Percentiles rank a stretch among this genome's conserved stretches.
phyloP scores from a whole-genome alignment of 2,888 invertebrate species.

The Macropis europaea region DNA sequence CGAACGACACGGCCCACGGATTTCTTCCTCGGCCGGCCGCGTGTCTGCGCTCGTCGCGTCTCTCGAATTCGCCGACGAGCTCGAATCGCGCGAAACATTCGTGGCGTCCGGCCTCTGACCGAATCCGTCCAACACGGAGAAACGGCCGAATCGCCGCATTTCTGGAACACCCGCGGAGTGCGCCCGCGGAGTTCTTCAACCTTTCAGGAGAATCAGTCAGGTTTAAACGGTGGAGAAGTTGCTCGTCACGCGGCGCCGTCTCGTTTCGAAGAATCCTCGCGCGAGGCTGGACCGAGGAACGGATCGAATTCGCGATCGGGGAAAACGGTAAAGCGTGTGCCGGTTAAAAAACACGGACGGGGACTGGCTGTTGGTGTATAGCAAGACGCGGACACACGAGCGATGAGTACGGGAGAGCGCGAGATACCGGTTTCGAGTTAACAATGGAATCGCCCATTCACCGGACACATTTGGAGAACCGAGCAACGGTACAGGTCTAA shows the following conservation, averaged over 20 bases:
- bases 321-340: too few species aligned
- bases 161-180: too few species aligned
- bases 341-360: too few species aligned
- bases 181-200: too few species aligned
- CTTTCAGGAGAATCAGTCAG: too few species aligned
- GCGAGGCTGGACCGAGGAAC: too few species aligned
- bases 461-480: constrained; percentile 33
- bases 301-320: too few species aligned
- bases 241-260: not conserved
- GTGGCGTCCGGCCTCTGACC: too few species aligned
- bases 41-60: not conserved
- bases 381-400: not conserved
- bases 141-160: too few species aligned
- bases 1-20: not conserved
- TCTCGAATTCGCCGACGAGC: not conserved
- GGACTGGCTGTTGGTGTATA: not conserved
- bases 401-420: constrained; percentile 22
- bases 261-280: not conserved
- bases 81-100: too few species aligned
- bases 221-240: not conserved
- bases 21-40: too few species aligned
- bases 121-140: too few species aligned
- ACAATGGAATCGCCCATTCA: constrained; percentile 55
- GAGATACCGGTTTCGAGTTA: constrained; percentile 42
- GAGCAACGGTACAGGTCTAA: constrained; percentile 48